Conservation (phyloP, 2,113 vertebrate species). For the Leucopternis melanops region DNA sequence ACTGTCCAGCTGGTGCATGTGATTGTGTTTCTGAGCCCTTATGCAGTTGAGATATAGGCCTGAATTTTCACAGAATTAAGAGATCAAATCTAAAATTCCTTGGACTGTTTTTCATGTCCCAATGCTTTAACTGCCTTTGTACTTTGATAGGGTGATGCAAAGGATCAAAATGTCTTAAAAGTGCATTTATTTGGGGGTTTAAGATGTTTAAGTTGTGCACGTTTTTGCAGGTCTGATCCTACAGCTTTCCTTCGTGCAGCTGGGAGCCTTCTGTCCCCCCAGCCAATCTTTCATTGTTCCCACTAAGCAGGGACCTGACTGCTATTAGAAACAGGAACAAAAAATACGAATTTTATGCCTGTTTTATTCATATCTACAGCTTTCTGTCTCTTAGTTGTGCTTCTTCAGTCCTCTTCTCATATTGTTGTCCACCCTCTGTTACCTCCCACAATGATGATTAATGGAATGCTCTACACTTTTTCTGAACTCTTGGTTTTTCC, state of each 20-base stretch:
- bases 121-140: neutral
- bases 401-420: neutral
- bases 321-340: neutral
- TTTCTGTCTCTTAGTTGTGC: conserved; percentile 7
- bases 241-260: neutral
- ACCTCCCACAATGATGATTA: conserved; percentile 61
- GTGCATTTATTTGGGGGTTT: neutral
- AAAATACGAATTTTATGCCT: neutral
- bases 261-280: neutral
- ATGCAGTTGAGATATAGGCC: neutral
- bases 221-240: neutral
- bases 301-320: neutral
- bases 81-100: neutral
- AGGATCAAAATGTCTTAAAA: neutral
- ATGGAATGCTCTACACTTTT: conserved; percentile 50
- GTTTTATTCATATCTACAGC: conserved; percentile 48
- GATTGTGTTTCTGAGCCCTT: neutral
- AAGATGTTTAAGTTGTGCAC: neutral
- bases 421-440: conserved; percentile 53
- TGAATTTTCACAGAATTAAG: neutral
- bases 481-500: conserved; percentile 67
- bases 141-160: neutral
- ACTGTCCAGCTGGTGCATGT: neutral
- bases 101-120: neutral
- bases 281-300: neutral